phyloP scores from a whole-genome alignment of 1,140 invertebrate genomes.

The Dendroctonus valens region DNA sequence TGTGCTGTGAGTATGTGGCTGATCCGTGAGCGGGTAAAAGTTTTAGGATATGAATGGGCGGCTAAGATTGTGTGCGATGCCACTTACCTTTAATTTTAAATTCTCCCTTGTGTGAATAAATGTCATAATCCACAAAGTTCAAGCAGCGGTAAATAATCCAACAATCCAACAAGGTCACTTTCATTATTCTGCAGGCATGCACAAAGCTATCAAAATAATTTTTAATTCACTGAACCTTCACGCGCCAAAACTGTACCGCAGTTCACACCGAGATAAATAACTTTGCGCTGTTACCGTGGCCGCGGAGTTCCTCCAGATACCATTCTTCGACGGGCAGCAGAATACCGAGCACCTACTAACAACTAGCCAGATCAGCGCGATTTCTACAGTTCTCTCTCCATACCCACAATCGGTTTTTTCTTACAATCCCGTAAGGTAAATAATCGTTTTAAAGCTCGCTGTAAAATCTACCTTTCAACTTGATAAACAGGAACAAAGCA shows the following conservation, averaged over 20 bases:
- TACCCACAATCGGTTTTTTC: constrained; percentile 28
- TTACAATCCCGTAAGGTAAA: constrained; percentile 32
- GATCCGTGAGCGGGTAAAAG: too few relatives aligned
- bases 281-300: constrained; percentile 5
- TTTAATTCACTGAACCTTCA: constrained; percentile 31
- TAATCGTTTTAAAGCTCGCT: constrained; percentile 29
- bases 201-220: constrained; percentile 17
- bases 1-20: too few relatives aligned
- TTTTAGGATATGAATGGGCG: too few relatives aligned
- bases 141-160: constrained; percentile 2
- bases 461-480: constrained; percentile 27
- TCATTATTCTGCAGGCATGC: constrained; percentile 8
- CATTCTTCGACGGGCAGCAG: constrained; percentile 24
- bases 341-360: constrained; percentile 32
- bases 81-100: too few relatives aligned
- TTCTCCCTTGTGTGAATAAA: too few relatives aligned
- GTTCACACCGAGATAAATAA: neutral
- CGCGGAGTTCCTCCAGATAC: constrained; percentile 24
- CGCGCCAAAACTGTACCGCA: constrained; percentile 26
- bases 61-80: too few relatives aligned
- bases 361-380: constrained; percentile 30
- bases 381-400: constrained; percentile 32
- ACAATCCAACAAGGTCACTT: constrained; percentile 17
- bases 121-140: constrained; percentile 10
- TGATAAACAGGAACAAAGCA: constrained; percentile 27